Evolutionary conservation across 1,140 invertebrate species (phyloP).

Genomic region (Lysiphlebus fabarum): DNA sequence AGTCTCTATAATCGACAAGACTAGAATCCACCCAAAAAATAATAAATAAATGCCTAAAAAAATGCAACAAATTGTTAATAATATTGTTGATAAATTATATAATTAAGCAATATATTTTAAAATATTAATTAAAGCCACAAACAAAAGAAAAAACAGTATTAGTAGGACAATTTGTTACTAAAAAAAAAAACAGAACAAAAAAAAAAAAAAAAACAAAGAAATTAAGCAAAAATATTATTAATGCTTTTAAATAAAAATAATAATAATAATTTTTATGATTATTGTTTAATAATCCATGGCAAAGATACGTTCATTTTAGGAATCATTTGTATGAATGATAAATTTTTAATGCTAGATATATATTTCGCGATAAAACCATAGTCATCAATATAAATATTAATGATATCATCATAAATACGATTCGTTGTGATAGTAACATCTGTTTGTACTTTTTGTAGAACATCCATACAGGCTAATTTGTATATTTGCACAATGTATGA

Average conservation of each 20-base stretch:
- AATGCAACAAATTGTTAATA: too few species aligned
- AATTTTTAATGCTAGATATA: constrained; percentile 39
- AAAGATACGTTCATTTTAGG: constrained; percentile 41
- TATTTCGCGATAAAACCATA: constrained; percentile 44
- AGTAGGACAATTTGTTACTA: background rate
- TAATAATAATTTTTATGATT: background rate
- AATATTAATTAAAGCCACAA: too few species aligned
- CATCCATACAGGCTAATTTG: constrained; percentile 46
- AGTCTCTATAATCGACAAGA: too few species aligned
- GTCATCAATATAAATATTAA: constrained; percentile 35
- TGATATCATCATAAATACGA: constrained; percentile 42
- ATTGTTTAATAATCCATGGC: constrained; percentile 27
- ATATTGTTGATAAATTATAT: too few species aligned
- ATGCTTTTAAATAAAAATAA: background rate
- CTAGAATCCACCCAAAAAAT: too few species aligned
- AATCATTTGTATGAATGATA: constrained; percentile 30
- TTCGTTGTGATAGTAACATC: constrained; percentile 45
- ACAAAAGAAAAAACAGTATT: too few species aligned
- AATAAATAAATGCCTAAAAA: too few species aligned
- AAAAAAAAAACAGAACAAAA: constrained; percentile 12
- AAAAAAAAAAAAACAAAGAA: background rate
- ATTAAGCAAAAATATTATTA: too few species aligned
- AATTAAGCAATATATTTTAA: too few species aligned
- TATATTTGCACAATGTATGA: constrained; percentile 48
- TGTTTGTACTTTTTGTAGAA: constrained; percentile 44